A percentile compares a stretch with the other conserved stretches of the same genome.
phyloP scores from a whole-genome alignment of 2,797 vertebrate genomes.

The Sparidentex hasta region DNA sequence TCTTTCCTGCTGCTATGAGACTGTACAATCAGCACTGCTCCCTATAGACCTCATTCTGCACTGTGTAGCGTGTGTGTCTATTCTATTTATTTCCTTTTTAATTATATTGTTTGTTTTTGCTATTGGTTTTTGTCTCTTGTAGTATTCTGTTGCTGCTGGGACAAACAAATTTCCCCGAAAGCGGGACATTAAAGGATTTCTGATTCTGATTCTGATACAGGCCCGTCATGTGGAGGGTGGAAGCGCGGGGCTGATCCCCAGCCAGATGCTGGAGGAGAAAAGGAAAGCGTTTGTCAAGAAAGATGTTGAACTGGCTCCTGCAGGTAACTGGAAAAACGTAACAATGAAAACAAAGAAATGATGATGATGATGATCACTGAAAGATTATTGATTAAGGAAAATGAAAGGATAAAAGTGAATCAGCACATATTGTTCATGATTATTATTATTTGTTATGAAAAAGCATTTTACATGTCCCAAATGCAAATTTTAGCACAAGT shows the following conservation, averaged over 20 bases:
- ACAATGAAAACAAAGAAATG: neutral
- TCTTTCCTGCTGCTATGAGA: too few relatives aligned
- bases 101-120: too few relatives aligned
- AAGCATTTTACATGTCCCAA: neutral
- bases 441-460: neutral
- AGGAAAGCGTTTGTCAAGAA: conserved; percentile 95
- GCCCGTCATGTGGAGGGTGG: conserved; percentile 90
- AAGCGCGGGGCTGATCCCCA: conserved; percentile 93
- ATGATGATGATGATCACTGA: neutral
- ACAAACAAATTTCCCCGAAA: too few relatives aligned
- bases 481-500: too few relatives aligned
- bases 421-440: neutral
- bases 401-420: neutral
- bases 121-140: too few relatives aligned
- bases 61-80: too few relatives aligned
- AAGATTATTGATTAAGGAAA: neutral
- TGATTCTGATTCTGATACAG: conserved; percentile 42
- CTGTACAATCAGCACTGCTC: too few relatives aligned
- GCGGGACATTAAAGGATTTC: too few relatives aligned
- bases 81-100: too few relatives aligned
- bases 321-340: conserved; percentile 80
- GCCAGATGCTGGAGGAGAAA: conserved; percentile 96
- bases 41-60: too few relatives aligned
- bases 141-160: too few relatives aligned
- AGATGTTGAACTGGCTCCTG: conserved; percentile 89